Evolutionary conservation across 2,113 vertebrate genomes (phyloP).

Genomic region (Xiphophorus couchianus): DNA sequence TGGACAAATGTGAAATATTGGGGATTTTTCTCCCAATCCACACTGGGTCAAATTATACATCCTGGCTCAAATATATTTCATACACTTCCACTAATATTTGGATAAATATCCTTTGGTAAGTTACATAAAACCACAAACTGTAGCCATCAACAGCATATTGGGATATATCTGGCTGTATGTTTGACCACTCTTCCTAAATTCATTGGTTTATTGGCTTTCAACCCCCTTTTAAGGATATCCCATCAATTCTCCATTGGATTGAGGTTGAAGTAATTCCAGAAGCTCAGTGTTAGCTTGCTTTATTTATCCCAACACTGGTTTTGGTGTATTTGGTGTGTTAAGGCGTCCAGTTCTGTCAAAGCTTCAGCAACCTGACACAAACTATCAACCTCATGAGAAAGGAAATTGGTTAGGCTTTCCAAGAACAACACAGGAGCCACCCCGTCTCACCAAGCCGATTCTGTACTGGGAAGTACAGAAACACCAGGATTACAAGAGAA

Average conservation of each 20-base stretch:
- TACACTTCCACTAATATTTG: background rate
- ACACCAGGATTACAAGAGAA: background rate
- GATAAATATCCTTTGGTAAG: background rate
- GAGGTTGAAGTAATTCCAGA: background rate
- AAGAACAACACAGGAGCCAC: background rate
- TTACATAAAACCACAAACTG: background rate
- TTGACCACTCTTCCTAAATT: background rate
- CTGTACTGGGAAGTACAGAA: background rate
- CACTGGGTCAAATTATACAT: background rate
- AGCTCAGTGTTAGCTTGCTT: background rate
- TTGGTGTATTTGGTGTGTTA: background rate
- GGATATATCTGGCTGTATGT: background rate
- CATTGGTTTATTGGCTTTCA: background rate
- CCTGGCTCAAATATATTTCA: background rate
- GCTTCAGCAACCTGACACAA: background rate
- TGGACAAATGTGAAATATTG: background rate
- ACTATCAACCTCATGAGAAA: background rate
- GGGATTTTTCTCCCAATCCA: background rate
- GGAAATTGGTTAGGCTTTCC: background rate
- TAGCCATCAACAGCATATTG: background rate
- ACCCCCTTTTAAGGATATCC: background rate
- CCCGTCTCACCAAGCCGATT: background rate
- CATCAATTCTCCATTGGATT: background rate
- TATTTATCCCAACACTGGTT: background rate
- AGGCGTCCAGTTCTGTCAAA: background rate